A percentile compares a stretch with the other conserved stretches of the same genome.
Evolutionary conservation across 2,888 invertebrate genomes (phyloP).

Genomic region (Branchellion lobata): DNA sequence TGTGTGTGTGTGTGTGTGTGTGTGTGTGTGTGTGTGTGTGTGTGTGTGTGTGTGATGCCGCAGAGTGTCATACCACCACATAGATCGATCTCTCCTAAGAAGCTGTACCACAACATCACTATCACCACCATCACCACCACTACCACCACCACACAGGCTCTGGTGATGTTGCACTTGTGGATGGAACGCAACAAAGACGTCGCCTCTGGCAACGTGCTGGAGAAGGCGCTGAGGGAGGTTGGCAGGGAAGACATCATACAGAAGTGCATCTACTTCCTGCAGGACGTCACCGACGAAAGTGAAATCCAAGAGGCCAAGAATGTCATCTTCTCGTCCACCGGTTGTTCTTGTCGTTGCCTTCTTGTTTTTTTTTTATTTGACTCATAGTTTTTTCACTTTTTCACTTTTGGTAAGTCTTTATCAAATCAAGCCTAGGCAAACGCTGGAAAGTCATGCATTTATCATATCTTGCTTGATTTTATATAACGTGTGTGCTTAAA

Average conservation of each 20-base stretch:
- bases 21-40: no score
- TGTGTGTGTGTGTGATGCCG: no score
- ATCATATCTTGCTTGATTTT: no score
- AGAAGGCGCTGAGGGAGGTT: constrained; percentile 47
- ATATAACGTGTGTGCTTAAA: no score
- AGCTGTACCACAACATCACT: no score
- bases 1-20: no score
- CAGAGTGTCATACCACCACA: no score
- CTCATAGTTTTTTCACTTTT: not conserved
- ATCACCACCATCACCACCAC: not conserved
- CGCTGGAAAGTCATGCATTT: no score
- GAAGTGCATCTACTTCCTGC: constrained; percentile 65
- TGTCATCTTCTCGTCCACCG: constrained; percentile 30
- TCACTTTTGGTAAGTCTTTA: not conserved
- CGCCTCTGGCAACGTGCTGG: constrained; percentile 48
- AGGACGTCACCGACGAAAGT: constrained; percentile 38
- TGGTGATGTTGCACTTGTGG: constrained; percentile 91
- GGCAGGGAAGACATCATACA: constrained; percentile 51
- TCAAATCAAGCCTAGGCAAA: not conserved
- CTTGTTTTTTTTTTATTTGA: not conserved
- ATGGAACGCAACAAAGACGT: constrained; percentile 73
- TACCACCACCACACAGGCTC: constrained; percentile 65
- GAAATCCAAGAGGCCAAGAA: constrained; percentile 42
- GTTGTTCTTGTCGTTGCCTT: not conserved
- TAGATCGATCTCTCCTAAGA: no score